Percentiles rank a stretch among this genome's conserved stretches.
Conservation (phyloP, 2,888 invertebrate species). For the Lycia hirtaria region DNA sequence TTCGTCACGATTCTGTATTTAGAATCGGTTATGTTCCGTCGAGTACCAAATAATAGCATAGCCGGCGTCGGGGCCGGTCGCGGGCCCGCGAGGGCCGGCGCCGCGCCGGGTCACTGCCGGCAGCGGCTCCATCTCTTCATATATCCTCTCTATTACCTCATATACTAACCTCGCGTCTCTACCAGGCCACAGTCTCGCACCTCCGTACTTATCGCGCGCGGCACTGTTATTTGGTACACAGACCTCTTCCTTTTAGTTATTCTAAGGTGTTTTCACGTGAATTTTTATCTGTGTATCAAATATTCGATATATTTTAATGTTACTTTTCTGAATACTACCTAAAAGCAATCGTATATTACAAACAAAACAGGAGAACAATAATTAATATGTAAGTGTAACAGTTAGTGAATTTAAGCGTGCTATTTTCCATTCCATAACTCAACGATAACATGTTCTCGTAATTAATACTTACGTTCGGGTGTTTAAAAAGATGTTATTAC, state of each 20-base stretch:
- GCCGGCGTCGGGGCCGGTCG: slow-evolving; percentile 45
- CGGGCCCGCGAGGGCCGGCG: slow-evolving; percentile 8
- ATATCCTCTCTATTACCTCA: slow-evolving; percentile 74
- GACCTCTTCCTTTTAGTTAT: slow-evolving; percentile 71
- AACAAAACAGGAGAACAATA: slow-evolving; percentile 85
- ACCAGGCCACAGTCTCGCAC: slow-evolving; percentile 55
- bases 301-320: slow-evolving; percentile 82
- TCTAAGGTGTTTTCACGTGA: slow-evolving; percentile 74
- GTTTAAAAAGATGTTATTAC: slow-evolving; percentile 82
- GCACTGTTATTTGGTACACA: slow-evolving; percentile 84
- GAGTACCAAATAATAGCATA: slow-evolving; percentile 82
- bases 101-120: slow-evolving; percentile 34
- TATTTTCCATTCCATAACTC: slow-evolving; percentile 85
- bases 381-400: slow-evolving; percentile 85
- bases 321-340: slow-evolving; percentile 82
- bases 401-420: slow-evolving; percentile 86
- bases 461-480: slow-evolving; percentile 80
- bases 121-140: slow-evolving; percentile 57
- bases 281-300: slow-evolving; percentile 77
- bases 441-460: slow-evolving; percentile 84
- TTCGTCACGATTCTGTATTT: slow-evolving; percentile 53
- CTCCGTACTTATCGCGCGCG: slow-evolving; percentile 78
- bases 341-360: slow-evolving; percentile 84
- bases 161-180: slow-evolving; percentile 73
- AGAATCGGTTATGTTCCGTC: slow-evolving; percentile 51